Evolutionary conservation across 2,888 invertebrate genomes (phyloP).

Genomic region (Brassicogethes aeneus): DNA sequence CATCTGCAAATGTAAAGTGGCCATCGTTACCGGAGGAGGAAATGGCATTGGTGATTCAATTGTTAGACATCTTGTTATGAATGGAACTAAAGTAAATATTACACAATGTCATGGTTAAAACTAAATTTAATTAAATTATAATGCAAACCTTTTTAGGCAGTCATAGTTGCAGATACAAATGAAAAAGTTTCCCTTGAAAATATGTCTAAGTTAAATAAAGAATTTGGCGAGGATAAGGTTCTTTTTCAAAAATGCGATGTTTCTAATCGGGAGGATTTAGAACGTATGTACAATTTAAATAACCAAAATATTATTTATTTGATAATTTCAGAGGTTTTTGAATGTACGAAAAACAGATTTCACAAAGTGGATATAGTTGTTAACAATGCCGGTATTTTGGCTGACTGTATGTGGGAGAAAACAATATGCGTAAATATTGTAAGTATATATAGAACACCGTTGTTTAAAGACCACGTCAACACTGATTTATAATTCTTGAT

Average conservation of each 20-base stretch:
- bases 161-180: slow-evolving; percentile 36
- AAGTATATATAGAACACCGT: slow-evolving; percentile 11
- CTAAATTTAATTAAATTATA: too few species aligned
- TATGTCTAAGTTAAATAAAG: slow-evolving; percentile 36
- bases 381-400: slow-evolving; percentile 42
- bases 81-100: slow-evolving; percentile 53
- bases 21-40: slow-evolving; percentile 59
- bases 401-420: slow-evolving; percentile 30
- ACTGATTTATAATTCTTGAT: too few species aligned
- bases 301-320: slow-evolving; percentile 2
- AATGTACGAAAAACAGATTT: slow-evolving; percentile 26
- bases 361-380: slow-evolving; percentile 39
- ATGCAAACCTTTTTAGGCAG: slow-evolving; percentile 22
- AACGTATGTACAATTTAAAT: background rate
- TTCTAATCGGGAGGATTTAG: slow-evolving; percentile 34
- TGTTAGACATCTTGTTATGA: slow-evolving; percentile 54
- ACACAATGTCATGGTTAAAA: background rate
- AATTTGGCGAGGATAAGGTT: slow-evolving; percentile 40
- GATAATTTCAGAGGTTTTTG: slow-evolving; percentile 21
- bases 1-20: slow-evolving; percentile 53
- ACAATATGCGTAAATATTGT: slow-evolving; percentile 37
- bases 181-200: slow-evolving; percentile 39
- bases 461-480: background rate
- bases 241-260: slow-evolving; percentile 46
- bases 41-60: slow-evolving; percentile 59